Conservation (phyloP, 2,797 vertebrate genomes). For the Cheirogaleus major region DNA sequence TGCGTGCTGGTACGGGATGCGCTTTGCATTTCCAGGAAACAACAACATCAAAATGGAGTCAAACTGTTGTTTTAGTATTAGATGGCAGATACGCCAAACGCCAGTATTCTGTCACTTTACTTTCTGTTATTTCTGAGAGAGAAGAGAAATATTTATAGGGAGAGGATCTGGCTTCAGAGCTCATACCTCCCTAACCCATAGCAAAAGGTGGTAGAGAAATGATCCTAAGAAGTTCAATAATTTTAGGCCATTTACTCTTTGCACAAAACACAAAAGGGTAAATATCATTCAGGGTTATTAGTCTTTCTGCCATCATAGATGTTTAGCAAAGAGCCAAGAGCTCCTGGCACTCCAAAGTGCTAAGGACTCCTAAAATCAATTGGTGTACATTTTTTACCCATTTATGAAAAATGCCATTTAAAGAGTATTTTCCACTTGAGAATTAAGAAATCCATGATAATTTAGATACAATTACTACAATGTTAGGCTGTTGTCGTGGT, state of each 20-base stretch:
- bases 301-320: not conserved
- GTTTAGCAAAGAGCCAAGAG: not conserved
- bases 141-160: not conserved
- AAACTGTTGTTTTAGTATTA: not conserved
- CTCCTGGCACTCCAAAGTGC: not conserved
- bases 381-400: not conserved
- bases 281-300: not conserved
- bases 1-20: not conserved
- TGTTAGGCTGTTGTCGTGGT: not conserved
- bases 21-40: slow-evolving; percentile 10
- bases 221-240: not conserved
- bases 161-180: not conserved
- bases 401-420: slow-evolving; percentile 9
- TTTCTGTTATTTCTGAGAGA: not conserved
- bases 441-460: not conserved
- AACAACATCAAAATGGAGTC: not conserved
- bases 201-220: not conserved
- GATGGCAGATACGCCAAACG: not conserved
- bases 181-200: not conserved
- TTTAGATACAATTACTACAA: not conserved
- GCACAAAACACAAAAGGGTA: not conserved
- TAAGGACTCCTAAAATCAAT: not conserved
- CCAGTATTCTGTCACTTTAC: not conserved
- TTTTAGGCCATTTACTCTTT: not conserved
- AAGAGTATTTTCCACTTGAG: slow-evolving; percentile 30